Evolutionary conservation across 2,113 vertebrate species (phyloP).

Genomic region (Poeciliopsis turrubarensis): DNA sequence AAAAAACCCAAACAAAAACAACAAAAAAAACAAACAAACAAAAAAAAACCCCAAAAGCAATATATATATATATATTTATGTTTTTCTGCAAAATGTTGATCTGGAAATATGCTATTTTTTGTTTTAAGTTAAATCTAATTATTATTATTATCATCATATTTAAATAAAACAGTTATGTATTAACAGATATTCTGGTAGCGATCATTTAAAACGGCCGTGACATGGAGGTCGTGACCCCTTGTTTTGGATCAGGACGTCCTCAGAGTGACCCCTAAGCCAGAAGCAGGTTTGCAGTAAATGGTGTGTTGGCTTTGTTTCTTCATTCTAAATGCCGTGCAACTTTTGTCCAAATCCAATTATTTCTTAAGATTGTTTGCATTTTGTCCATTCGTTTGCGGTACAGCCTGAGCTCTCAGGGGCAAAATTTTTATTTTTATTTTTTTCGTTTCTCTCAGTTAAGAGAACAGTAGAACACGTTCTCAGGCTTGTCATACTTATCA

Average conservation of each 20-base stretch:
- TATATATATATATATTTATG: not conserved
- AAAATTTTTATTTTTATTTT: not conserved
- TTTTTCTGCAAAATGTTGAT: no score
- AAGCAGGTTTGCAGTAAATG: not conserved
- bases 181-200: not conserved
- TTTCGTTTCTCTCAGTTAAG: slow-evolving; percentile 41
- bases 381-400: slow-evolving; percentile 1
- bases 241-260: not conserved
- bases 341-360: not conserved
- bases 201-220: not conserved
- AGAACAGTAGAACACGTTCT: slow-evolving; percentile 56
- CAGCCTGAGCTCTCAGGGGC: slow-evolving; percentile 10
- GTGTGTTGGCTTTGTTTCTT: slow-evolving; percentile 1
- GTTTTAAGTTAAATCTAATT: not conserved
- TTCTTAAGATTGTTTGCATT: not conserved
- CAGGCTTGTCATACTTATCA: slow-evolving; percentile 63
- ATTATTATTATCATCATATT: not conserved
- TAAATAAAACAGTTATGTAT: not conserved
- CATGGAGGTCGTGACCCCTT: not conserved
- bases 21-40: no score
- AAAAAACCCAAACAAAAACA: not conserved
- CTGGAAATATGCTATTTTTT: slow-evolving; percentile 1
- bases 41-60: not conserved
- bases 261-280: not conserved
- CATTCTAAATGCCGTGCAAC: not conserved